Conservation (phyloP, 1,140 invertebrate genomes). For the Leptoteleia sp. region DNA sequence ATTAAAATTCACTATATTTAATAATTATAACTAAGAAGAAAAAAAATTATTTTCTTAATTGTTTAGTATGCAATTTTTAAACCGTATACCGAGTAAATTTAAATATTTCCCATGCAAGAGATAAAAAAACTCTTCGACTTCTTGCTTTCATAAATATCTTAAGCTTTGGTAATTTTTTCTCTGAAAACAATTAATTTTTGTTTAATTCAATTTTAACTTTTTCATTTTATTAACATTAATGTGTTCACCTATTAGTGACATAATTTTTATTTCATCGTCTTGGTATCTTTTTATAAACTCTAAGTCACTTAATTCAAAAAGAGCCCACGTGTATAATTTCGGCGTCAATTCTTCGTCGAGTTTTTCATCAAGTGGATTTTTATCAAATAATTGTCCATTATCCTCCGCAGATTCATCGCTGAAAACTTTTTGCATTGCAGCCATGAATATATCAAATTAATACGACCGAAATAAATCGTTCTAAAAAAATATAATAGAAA, state of each 20-base stretch:
- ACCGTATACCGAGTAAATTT: conserved; percentile 67
- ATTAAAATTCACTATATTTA: no score
- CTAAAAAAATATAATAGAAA: neutral
- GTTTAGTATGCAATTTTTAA: neutral
- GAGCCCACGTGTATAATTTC: conserved; percentile 67
- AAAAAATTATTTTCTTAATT: no score
- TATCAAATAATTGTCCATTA: conserved; percentile 12
- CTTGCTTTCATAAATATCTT: conserved; percentile 27
- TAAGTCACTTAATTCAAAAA: conserved; percentile 66
- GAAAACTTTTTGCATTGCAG: no score
- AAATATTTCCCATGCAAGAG: conserved; percentile 71
- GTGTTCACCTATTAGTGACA: conserved; percentile 65
- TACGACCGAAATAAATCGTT: neutral
- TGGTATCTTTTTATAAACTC: conserved; percentile 62
- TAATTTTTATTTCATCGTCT: conserved; percentile 52
- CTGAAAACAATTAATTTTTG: conserved; percentile 36
- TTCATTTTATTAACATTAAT: no score
- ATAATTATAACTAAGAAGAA: no score
- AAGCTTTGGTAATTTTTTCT: conserved; percentile 52
- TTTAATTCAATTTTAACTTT: neutral
- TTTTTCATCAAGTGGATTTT: conserved; percentile 51
- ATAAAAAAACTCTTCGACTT: conserved; percentile 63
- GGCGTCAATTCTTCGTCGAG: conserved; percentile 45
- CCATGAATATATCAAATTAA: no score
- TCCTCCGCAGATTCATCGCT: no score